Evolutionary conservation across 2,113 vertebrate genomes (phyloP).

Genomic region (Tiliqua scincoides): DNA sequence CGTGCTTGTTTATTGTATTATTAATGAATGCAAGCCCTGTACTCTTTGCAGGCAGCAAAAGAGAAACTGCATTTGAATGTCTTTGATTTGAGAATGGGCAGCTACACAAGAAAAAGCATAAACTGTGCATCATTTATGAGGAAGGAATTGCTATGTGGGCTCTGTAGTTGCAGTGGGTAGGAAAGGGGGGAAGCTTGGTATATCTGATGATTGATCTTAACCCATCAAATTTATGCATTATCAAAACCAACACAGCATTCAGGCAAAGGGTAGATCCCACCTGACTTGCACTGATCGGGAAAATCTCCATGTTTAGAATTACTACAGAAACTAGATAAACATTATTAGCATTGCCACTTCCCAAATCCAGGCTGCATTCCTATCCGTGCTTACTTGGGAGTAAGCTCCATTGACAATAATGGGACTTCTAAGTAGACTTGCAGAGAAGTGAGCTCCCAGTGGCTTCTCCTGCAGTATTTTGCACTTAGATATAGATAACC

Average conservation of each 20-base stretch:
- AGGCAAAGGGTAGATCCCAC: not conserved
- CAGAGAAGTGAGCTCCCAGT: not conserved
- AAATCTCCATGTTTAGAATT: not conserved
- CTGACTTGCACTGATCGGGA: not conserved
- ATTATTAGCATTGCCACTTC: no score
- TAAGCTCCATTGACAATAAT: no score
- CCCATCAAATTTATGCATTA: not conserved
- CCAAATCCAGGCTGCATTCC: no score
- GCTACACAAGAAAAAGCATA: not conserved
- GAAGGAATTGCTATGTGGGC: not conserved
- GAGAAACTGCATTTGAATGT: not conserved
- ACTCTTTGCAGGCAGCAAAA: not conserved
- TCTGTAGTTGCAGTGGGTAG: not conserved
- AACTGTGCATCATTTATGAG: constrained; percentile 21
- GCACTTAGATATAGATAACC: not conserved
- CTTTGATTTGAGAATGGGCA: constrained; percentile 7
- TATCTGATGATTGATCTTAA: not conserved
- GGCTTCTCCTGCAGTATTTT: not conserved
- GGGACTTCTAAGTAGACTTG: no score
- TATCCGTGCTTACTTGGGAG: no score
- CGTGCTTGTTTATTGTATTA: constrained; percentile 10
- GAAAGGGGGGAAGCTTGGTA: not conserved
- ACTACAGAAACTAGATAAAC: not conserved
- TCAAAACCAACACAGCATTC: not conserved
- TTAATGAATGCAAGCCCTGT: not conserved